Evolutionary conservation across 2,888 invertebrate species (phyloP).

Genomic region (Rutpela maculata): DNA sequence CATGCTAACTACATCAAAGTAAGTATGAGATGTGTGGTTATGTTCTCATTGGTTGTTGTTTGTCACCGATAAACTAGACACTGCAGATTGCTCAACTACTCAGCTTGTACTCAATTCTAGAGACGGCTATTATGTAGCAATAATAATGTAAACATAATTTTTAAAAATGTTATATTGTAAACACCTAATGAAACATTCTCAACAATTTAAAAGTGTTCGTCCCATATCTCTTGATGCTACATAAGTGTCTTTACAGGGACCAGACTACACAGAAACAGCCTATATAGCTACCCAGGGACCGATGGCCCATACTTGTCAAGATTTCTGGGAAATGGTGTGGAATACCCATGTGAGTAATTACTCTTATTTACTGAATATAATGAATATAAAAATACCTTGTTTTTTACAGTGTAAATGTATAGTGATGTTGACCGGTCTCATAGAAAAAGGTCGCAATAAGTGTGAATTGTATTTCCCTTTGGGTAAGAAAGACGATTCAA

Average conservation of each 20-base stretch:
- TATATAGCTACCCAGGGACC: constrained; percentile 97
- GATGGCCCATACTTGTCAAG: constrained; percentile 89
- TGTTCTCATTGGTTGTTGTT: too few relatives aligned
- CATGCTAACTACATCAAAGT: constrained; percentile 97
- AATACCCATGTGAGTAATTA: constrained; percentile 66
- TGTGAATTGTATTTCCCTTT: constrained; percentile 92
- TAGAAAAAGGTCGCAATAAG: constrained; percentile 89
- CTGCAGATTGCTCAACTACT: too few relatives aligned
- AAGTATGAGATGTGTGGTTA: constrained; percentile 31
- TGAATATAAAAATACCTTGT: constrained; percentile 13
- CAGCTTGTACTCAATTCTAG: too few relatives aligned
- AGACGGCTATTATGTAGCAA: too few relatives aligned
- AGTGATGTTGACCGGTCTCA: constrained; percentile 93
- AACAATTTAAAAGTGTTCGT: too few relatives aligned
- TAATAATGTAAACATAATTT: too few relatives aligned
- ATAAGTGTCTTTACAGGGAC: constrained; percentile 79
- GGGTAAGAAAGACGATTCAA: constrained; percentile 64
- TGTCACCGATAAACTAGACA: too few relatives aligned
- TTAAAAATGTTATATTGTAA: too few relatives aligned
- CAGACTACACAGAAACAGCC: constrained; percentile 89
- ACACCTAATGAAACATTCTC: too few relatives aligned
- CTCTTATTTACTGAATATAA: constrained; percentile 28
- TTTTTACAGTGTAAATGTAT: constrained; percentile 76
- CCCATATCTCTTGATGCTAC: too few relatives aligned
- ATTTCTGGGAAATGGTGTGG: constrained; percentile 93